These are phyloP conservation scores for Smithornis capensis DNA, from an alignment of 2,113 vertebrate species.

Conservation along the genomic window DNA sequence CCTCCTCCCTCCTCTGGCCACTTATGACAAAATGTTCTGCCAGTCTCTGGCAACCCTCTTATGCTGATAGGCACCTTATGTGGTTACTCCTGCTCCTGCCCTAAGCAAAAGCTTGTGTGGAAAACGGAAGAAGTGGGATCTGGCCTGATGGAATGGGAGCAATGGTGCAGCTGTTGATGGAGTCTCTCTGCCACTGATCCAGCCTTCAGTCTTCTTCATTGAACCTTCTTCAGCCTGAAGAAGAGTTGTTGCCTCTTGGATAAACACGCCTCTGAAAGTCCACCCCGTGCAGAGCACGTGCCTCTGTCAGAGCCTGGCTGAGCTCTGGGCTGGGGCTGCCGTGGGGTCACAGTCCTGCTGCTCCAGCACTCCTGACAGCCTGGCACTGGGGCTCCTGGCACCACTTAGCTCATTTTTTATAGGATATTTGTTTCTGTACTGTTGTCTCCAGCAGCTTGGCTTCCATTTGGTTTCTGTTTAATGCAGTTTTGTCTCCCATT, in stretches of 20 bases:
- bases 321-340: accelerated
- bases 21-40: neutral
- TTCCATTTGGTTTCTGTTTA: neutral
- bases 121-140: neutral
- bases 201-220: neutral
- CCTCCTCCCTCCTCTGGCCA: neutral
- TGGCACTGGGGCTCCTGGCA: neutral
- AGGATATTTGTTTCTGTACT: neutral
- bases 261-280: no score
- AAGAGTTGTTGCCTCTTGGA: neutral
- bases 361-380: accelerated
- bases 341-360: accelerated
- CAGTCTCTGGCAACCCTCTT: neutral
- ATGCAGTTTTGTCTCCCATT: neutral
- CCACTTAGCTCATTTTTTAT: no score
- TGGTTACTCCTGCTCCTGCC: neutral
- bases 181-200: accelerated
- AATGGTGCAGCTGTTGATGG: accelerated
- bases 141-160: accelerated
- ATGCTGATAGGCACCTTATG: accelerated
- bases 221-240: neutral
- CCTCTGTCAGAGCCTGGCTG: accelerated
- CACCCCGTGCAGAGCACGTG: accelerated
- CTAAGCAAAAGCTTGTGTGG: accelerated
- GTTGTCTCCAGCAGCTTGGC: neutral